Base-by-base conservation (phyloP, 2,797 vertebrate species). In the Nyctibius grandis region DNA sequence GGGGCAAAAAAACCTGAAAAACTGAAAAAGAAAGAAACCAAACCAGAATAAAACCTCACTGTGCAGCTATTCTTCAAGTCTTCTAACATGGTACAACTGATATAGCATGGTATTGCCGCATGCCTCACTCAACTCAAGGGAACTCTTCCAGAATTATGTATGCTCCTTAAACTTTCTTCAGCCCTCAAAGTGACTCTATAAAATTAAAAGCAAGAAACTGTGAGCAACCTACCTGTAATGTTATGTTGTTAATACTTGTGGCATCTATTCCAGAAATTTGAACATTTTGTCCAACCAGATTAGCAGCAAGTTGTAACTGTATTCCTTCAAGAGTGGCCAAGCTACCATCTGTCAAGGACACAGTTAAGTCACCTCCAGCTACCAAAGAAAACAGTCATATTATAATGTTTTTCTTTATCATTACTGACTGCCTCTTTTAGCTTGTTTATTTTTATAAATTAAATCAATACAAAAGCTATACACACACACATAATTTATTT, bases 181-280 rank as follows among this genome's bases (percentile, higher is more conserved):
- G 65, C 7, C 9, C 28, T 78, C 54, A 47, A 67, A 83, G 6
- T 29, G 16, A 72, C 21, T 63, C 33, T 26, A 29, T 9, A 56
- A 60, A 69, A 87, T 12, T 38, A 72, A 72, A 84, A 64, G n/a
- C 51, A 91, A 70, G 65, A 53, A 73, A 73, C 29, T 44, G 15
- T 2, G 6, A 79, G 9, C 6, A 42, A 73, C 87, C 47, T 84
- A 99, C 99, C 99, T 99, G 99, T 57, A 99, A 93, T 0, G 99
- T 99, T 98, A 99, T 99, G 95, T 99, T 99, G 97, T 99, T 99
- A 96, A 99, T 99, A 98, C 98, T 98, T 94, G 98, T 98, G 63
- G 99, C 94, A 81, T 99, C 99, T 36, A 99, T 99, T 95, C 99
- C 99, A 38, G 99, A 99, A 97, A 99, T 99, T 97, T 99, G 99